Base-by-base conservation (phyloP, 2,113 vertebrate genomes). In the Catharus fuscescens region DNA sequence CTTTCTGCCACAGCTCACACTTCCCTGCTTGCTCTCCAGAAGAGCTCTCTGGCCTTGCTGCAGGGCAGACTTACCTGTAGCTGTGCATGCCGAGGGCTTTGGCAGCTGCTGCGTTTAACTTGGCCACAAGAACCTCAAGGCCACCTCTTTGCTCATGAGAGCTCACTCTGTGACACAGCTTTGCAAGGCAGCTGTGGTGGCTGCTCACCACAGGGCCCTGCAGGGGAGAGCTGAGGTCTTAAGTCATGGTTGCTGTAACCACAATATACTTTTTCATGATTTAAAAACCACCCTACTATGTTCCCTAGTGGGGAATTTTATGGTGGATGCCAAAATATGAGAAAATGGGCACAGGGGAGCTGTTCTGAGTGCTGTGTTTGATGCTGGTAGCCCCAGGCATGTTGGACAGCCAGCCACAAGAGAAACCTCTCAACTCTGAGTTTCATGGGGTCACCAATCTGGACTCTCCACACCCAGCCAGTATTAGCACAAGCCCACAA, bases 181-280 rank as follows among this genome's bases (percentile, higher is more conserved):
- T 36, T 93, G 78, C 52, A 45, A 73, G 74, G 71, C 65, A 77
- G 48, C 52, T 45, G 18, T 8, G 72, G 52, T 42, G n/a, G 54
- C 62, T 79, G 40, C 67, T 80, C 10, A 3, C 82, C 86, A 62
- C 82, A 86, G 32, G 17, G 40, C 74, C 81, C 8, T 0, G 9
- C 38, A 10, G 59, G 42, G 10, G 54, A 88, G 79, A 73, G 50
- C 25, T 77, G 90, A 88, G 90, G 85, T 93, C 82, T 80, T 61
- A 88, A 83, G 85, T 90, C 86, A 93, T 77, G 62, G 59, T 62
- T 93, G 31, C 48, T 69, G 66, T 70, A 94, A 94, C 85, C 90
- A 90, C 79, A 94, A 34, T 69, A 32, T 38, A 54, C 14, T 59
- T 89, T 77, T 95, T 82, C 66, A 88, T 73, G 19, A 11, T 70